Percentiles rank a stretch among this genome's conserved stretches.
phyloP scores from a whole-genome alignment of 2,888 invertebrate genomes.

The Tetheella fluctuosa region DNA sequence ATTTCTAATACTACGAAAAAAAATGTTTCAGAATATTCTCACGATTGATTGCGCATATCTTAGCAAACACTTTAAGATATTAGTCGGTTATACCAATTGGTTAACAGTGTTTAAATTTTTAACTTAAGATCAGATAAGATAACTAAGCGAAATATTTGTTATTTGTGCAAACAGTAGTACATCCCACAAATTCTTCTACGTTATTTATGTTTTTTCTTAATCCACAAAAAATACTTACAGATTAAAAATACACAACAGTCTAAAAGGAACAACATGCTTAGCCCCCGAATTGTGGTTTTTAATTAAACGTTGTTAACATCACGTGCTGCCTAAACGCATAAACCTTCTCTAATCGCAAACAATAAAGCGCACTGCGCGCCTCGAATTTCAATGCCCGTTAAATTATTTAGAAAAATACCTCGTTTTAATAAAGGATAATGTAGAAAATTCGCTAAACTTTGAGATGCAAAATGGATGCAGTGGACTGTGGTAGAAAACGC shows the following conservation, averaged over 20 bases:
- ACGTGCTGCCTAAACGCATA: slow-evolving; percentile 50
- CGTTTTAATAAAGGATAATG: slow-evolving; percentile 50
- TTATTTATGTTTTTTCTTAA: no score
- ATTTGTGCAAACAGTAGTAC: no score
- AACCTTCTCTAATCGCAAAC: slow-evolving; percentile 52
- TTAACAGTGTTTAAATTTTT: neutral
- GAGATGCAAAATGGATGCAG: slow-evolving; percentile 58
- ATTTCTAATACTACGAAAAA: neutral
- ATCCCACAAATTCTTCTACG: no score
- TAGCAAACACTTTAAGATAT: no score
- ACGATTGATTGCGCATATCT: neutral
- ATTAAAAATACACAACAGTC: no score
- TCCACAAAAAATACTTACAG: no score
- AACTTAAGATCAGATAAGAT: no score
- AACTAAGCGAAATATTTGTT: no score
- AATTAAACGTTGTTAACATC: slow-evolving; percentile 20
- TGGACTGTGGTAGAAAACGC: slow-evolving; percentile 38
- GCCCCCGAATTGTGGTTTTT: slow-evolving; percentile 8
- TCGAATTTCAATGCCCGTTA: slow-evolving; percentile 57
- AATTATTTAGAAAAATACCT: slow-evolving; percentile 53
- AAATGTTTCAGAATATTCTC: neutral
- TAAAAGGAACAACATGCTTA: neutral
- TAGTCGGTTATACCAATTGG: no score
- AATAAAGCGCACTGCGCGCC: slow-evolving; percentile 60
- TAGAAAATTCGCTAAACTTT: slow-evolving; percentile 42